phyloP scores from a whole-genome alignment of 2,888 invertebrate genomes.

The Dysmachus trigonus region DNA sequence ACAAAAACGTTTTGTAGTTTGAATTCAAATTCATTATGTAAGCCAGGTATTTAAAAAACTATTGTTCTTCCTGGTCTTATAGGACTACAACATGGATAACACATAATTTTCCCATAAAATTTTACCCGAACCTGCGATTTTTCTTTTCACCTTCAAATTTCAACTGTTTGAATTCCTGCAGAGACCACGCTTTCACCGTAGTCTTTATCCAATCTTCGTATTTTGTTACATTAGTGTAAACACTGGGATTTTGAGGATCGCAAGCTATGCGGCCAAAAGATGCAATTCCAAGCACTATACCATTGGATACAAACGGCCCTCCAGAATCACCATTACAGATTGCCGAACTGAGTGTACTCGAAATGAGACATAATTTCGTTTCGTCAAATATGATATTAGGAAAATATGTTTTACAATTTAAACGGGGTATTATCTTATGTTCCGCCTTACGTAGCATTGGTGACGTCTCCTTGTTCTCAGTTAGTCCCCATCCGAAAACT shows the following conservation, averaged over 20 bases:
- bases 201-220: not conserved
- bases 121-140: not conserved
- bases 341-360: not conserved
- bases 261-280: not conserved
- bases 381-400: not conserved
- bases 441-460: not conserved
- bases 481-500: not conserved
- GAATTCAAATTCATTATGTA: too few relatives aligned
- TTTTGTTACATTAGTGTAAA: not conserved
- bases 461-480: not conserved
- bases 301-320: not conserved
- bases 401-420: not conserved
- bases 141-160: not conserved
- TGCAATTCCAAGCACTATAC: not conserved
- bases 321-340: not conserved
- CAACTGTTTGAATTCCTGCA: not conserved
- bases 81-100: too few relatives aligned
- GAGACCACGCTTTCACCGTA: not conserved
- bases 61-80: too few relatives aligned
- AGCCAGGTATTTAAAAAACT: too few relatives aligned
- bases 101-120: not conserved
- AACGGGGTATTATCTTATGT: not conserved
- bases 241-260: not conserved
- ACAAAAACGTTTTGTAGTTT: too few relatives aligned
- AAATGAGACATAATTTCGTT: not conserved